phyloP scores from a whole-genome alignment of 2,888 invertebrate genomes.

The Seladonia tumulorum region DNA sequence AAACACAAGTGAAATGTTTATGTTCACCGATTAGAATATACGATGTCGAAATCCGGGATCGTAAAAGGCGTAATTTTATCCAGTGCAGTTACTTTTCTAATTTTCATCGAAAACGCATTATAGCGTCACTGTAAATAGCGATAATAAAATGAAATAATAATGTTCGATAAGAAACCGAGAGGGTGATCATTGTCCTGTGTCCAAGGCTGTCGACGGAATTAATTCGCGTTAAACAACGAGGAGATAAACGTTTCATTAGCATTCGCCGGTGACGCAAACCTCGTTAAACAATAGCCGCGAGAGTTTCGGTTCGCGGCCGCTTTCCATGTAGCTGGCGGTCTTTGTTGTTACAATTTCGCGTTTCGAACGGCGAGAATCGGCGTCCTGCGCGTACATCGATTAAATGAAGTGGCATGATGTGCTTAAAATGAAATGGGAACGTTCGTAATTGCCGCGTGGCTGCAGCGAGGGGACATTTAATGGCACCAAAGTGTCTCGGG shows the following conservation, averaged over 20 bases:
- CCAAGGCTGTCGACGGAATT: slow-evolving; percentile 63
- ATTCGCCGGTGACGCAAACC: slow-evolving; percentile 65
- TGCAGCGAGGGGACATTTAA: not conserved
- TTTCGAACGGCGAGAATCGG: slow-evolving; percentile 1
- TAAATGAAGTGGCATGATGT: not conserved
- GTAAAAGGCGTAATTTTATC: not conserved
- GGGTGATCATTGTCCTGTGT: slow-evolving; percentile 30
- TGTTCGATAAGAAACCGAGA: not conserved
- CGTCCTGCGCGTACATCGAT: not conserved
- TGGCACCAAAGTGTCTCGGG: not conserved
- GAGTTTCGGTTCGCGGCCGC: slow-evolving; percentile 33
- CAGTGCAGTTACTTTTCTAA: not conserved
- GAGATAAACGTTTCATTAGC: slow-evolving; percentile 68
- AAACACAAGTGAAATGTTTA: not conserved
- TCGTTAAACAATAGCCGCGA: slow-evolving; percentile 56
- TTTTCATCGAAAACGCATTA: not conserved
- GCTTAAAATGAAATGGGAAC: not conserved
- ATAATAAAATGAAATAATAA: not conserved
- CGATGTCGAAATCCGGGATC: not conserved
- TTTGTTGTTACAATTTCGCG: slow-evolving; percentile 4
- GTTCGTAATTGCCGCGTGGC: not conserved
- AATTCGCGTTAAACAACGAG: slow-evolving; percentile 55
- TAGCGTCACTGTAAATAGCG: not conserved
- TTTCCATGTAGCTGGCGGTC: slow-evolving; percentile 43
- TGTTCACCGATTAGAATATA: not conserved